Percentiles rank a stretch among this genome's conserved stretches.
Evolutionary conservation across 2,113 vertebrate genomes (phyloP).

Genomic region (Hyperopisus bebe): DNA sequence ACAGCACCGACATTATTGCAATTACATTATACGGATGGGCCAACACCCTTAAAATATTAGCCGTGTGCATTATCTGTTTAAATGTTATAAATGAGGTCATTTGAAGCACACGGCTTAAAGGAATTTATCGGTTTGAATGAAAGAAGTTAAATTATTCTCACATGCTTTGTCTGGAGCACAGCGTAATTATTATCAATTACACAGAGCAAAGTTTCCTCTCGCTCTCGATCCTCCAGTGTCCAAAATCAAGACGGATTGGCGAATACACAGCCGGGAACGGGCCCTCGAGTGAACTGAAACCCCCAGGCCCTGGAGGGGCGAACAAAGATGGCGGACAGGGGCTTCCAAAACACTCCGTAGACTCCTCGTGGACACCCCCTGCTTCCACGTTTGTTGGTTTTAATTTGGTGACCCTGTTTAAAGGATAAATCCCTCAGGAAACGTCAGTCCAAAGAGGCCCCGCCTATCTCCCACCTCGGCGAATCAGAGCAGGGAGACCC

Average conservation of each 20-base stretch:
- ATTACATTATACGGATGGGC: conserved; percentile 48
- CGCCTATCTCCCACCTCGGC: background rate
- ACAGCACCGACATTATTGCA: conserved; percentile 44
- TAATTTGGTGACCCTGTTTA: background rate
- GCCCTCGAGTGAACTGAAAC: background rate
- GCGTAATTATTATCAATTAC: conserved; percentile 32
- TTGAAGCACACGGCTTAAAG: conserved; percentile 39
- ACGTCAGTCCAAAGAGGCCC: background rate
- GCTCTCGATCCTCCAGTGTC: background rate
- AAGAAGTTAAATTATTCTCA: conserved; percentile 46
- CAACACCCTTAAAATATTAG: conserved; percentile 56
- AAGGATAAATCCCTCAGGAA: background rate
- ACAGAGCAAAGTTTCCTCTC: conserved; percentile 19
- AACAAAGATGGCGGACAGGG: background rate
- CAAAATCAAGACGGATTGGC: conserved; percentile 23
- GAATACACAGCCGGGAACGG: background rate
- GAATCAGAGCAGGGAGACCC: background rate
- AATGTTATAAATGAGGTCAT: conserved; percentile 52
- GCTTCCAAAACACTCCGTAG: too few species aligned
- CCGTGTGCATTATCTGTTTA: conserved; percentile 53
- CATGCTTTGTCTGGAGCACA: conserved; percentile 24
- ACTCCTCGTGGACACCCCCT: background rate
- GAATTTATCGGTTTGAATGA: conserved; percentile 49
- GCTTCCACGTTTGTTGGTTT: background rate
- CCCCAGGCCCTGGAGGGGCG: background rate